Conservation (phyloP, 30 jellyfish, hydroid and myxozoan genomes). For the Hydractinia echinata region DNA sequence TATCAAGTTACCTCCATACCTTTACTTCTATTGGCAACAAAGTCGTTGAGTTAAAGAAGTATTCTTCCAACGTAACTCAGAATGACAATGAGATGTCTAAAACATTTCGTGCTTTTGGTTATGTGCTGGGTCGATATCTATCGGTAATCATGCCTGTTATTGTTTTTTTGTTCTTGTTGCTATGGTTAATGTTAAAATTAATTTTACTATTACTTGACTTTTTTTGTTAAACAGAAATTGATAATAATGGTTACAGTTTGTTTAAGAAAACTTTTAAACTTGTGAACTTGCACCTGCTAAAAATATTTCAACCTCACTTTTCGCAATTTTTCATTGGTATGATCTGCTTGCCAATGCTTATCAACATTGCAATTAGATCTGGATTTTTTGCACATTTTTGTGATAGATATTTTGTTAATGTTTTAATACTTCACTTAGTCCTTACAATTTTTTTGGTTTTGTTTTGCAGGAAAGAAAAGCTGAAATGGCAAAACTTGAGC, state of each 20-base stretch:
- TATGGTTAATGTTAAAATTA: not conserved
- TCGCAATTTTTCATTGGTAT: too few relatives aligned
- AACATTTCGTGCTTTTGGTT: constrained; percentile 33
- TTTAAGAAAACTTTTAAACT: too few relatives aligned
- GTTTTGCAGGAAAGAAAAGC: constrained; percentile 2
- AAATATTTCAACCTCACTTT: too few relatives aligned
- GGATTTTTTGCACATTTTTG: too few relatives aligned
- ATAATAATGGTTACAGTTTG: too few relatives aligned
- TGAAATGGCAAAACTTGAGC: not conserved
- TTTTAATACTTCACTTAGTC: too few relatives aligned
- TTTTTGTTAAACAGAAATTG: not conserved
- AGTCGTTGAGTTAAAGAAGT: constrained; percentile 39
- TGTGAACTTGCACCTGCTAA: too few relatives aligned
- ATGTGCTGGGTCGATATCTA: not conserved
- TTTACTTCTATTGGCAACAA: constrained; percentile 54
- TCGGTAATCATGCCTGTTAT: not conserved
- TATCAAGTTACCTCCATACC: constrained; percentile 14
- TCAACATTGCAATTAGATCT: too few relatives aligned
- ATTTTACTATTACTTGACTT: not conserved
- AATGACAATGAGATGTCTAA: constrained; percentile 12
- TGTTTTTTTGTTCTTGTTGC: not conserved
- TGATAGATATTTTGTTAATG: too few relatives aligned
- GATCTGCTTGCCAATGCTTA: too few relatives aligned
- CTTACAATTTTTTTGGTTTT: not conserved
- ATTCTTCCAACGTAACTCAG: constrained; percentile 17